These are phyloP conservation scores for Tanytarsus gracilentus DNA, from an alignment of 2,888 invertebrate species.

Conservation along the genomic window DNA sequence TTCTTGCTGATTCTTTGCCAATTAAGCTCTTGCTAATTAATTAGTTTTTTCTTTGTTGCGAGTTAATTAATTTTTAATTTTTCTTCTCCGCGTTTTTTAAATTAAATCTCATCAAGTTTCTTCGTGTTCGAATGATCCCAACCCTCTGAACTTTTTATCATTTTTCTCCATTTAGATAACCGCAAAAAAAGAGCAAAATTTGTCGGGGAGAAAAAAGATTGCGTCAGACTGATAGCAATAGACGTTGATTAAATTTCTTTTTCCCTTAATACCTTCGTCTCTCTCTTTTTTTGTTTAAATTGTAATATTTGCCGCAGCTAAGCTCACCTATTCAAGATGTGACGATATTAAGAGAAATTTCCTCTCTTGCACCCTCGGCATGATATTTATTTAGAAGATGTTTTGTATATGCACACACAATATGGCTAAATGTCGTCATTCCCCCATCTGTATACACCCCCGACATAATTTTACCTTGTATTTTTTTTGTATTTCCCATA, in stretches of 20 bases:
- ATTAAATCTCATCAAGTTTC: no score
- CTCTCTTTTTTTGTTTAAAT: conserved; percentile 16
- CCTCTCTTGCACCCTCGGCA: background rate
- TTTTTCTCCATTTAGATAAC: background rate
- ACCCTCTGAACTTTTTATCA: no score
- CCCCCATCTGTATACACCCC: background rate
- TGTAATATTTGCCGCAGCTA: background rate
- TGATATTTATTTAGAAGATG: background rate
- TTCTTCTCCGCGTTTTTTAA: no score
- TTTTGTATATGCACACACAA: background rate
- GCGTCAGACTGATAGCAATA: conserved; percentile 21
- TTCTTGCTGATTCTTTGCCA: no score
- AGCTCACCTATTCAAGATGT: background rate
- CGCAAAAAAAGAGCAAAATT: conserved; percentile 23
- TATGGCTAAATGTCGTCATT: conserved; percentile 4
- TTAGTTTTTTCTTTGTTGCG: no score
- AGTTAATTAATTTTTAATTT: no score
- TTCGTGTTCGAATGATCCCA: no score
- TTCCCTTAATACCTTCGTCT: background rate
- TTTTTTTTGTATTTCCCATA: conserved; percentile 23
- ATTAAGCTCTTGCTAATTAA: no score
- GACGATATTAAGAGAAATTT: background rate
- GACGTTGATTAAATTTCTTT: conserved; percentile 21
- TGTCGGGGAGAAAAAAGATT: conserved; percentile 10
- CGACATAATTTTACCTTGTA: conserved; percentile 19